phyloP scores from a whole-genome alignment of 1,140 invertebrate genomes.

The Apis mellifera region DNA sequence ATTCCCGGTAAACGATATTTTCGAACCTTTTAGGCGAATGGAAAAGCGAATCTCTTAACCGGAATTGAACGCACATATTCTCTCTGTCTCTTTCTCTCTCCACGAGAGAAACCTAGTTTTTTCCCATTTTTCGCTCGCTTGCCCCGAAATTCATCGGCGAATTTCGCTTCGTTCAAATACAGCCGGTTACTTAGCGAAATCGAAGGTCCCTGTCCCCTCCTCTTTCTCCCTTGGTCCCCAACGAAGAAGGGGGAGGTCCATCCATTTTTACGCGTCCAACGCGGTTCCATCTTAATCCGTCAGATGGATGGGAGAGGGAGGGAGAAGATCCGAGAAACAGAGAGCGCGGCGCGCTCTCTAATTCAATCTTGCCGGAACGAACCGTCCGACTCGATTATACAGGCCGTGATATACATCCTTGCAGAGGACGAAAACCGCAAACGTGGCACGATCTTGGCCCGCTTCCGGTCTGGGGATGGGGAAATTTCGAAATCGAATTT shows the following conservation, averaged over 20 bases:
- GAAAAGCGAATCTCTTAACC: neutral
- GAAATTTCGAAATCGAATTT: conserved; percentile 10
- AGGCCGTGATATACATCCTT: conserved; percentile 18
- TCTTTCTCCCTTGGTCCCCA: neutral
- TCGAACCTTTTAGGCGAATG: neutral
- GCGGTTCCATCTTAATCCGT: conserved; percentile 52
- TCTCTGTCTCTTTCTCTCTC: neutral
- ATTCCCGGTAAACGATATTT: conserved; percentile 15
- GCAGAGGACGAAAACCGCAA: conserved; percentile 12
- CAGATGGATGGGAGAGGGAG: conserved; percentile 3
- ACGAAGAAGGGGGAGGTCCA: neutral
- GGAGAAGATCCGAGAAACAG: conserved; percentile 7
- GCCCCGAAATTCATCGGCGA: neutral
- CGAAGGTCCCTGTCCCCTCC: neutral
- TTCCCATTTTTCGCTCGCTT: neutral
- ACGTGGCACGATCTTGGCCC: conserved; percentile 17
- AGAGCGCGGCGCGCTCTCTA: conserved; percentile 21
- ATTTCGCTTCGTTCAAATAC: conserved; percentile 4
- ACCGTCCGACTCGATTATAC: conserved; percentile 44
- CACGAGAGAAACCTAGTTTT: neutral
- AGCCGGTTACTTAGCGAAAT: conserved; percentile 34
- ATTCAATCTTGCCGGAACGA: conserved; percentile 37
- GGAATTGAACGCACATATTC: too few species aligned
- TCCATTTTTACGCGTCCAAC: conserved; percentile 48
- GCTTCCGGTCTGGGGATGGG: neutral